These are phyloP conservation scores for Linepithema humile DNA, from an alignment of 1,140 invertebrate genomes.

Conservation along the genomic window DNA sequence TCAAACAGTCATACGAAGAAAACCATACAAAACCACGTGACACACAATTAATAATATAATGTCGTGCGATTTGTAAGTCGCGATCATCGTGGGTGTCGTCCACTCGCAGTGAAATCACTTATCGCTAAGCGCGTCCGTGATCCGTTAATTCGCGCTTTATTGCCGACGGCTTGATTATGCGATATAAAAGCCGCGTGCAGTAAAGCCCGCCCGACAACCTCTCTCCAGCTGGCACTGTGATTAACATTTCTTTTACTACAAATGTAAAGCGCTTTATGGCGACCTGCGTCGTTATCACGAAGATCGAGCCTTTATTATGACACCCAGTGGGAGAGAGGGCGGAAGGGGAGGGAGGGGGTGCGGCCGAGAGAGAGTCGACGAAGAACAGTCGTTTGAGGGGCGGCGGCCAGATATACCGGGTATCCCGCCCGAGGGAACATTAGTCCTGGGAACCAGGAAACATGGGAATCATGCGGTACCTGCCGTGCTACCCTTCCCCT, in stretches of 20 bases:
- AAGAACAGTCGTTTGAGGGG: conserved; percentile 50
- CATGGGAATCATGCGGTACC: conserved; percentile 59
- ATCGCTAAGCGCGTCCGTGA: conserved; percentile 3
- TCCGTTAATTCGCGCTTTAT: conserved; percentile 63
- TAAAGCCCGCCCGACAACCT: conserved; percentile 31
- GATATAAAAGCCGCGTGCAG: conserved; percentile 59
- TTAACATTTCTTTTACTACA: conserved; percentile 74
- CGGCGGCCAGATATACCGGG: conserved; percentile 57
- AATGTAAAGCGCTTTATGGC: conserved; percentile 70
- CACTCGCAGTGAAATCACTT: conserved; percentile 38
- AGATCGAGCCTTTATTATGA: conserved; percentile 73
- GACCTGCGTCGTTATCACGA: conserved; percentile 63
- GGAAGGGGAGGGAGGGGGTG: neutral
- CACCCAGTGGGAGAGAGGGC: conserved; percentile 4
- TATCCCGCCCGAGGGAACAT: conserved; percentile 72
- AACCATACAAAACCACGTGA: neutral
- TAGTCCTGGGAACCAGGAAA: conserved; percentile 71
- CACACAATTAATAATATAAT: conserved; percentile 1
- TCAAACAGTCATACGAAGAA: neutral
- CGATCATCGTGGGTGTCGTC: neutral
- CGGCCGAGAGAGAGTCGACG: conserved; percentile 25
- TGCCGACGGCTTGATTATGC: conserved; percentile 53
- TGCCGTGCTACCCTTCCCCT: conserved; percentile 12
- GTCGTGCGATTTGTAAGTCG: neutral
- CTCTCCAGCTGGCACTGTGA: conserved; percentile 64